A percentile compares a stretch with the other conserved stretches of the same genome.
These are phyloP conservation scores for Aphaenogaster ashmeadi DNA, from an alignment of 1,140 invertebrate species.

Conservation along the genomic window DNA sequence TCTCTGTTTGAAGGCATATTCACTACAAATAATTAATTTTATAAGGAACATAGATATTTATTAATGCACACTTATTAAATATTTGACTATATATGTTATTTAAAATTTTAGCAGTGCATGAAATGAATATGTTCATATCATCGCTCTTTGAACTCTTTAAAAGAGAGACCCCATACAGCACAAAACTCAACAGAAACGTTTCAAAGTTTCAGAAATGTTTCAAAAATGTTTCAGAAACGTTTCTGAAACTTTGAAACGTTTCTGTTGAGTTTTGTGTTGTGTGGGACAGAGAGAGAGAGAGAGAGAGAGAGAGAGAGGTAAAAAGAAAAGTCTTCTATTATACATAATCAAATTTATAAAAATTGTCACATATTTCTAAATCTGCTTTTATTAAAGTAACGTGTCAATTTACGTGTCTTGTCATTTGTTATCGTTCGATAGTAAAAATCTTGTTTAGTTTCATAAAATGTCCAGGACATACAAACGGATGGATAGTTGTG, in stretches of 20 bases:
- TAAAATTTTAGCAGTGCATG: not conserved
- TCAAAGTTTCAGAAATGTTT: no score
- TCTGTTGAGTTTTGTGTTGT: no score
- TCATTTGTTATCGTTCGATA: not conserved
- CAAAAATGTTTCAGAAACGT: no score
- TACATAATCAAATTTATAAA: not conserved
- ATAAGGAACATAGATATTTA: not conserved
- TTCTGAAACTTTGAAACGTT: no score
- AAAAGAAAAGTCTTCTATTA: not conserved
- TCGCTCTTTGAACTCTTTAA: no score
- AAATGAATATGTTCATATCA: not conserved
- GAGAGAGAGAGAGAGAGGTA: not conserved
- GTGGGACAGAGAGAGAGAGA: no score
- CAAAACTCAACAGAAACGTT: no score
- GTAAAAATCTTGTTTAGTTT: slow-evolving; percentile 9
- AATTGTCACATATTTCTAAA: not conserved
- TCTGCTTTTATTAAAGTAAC: not conserved
- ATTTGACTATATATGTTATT: not conserved
- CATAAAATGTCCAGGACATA: not conserved
- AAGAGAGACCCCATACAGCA: no score
- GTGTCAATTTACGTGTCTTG: not conserved
- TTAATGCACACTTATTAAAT: not conserved
- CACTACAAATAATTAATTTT: not conserved
- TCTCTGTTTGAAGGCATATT: not conserved
- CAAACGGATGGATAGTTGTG: not conserved